These are phyloP conservation scores for Ochotona curzoniae DNA, from an alignment of 2,113 vertebrate species.

Conservation along the genomic window DNA sequence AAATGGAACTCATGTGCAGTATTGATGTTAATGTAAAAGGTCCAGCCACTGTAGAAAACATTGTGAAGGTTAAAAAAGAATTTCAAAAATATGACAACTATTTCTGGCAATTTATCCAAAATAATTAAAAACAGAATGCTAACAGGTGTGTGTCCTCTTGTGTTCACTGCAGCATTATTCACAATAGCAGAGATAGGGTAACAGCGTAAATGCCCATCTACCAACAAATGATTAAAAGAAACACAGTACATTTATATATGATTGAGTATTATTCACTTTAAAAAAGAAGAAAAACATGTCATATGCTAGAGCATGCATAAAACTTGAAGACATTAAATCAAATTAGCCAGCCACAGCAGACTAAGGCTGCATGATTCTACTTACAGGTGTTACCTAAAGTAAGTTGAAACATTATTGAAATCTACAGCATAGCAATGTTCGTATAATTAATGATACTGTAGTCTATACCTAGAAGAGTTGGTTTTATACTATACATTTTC, in stretches of 20 bases:
- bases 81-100: neutral
- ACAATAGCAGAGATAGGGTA: neutral
- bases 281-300: neutral
- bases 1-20: neutral
- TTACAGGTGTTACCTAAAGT: neutral
- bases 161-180: neutral
- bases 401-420: neutral
- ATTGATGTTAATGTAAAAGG: neutral
- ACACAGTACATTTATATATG: neutral
- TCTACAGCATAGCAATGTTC: neutral
- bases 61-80: neutral
- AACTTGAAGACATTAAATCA: neutral
- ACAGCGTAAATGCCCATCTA: neutral
- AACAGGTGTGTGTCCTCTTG: neutral
- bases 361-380: neutral
- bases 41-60: neutral
- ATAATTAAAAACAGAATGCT: neutral
- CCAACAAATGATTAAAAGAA: neutral
- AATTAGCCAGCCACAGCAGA: neutral
- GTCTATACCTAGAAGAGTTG: neutral
- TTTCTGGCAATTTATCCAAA: neutral
- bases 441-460: neutral
- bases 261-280: neutral
- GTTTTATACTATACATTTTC: neutral
- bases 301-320: neutral